Evolutionary conservation across 2,888 invertebrate species (phyloP).

Genomic region (Erannis defoliaria): DNA sequence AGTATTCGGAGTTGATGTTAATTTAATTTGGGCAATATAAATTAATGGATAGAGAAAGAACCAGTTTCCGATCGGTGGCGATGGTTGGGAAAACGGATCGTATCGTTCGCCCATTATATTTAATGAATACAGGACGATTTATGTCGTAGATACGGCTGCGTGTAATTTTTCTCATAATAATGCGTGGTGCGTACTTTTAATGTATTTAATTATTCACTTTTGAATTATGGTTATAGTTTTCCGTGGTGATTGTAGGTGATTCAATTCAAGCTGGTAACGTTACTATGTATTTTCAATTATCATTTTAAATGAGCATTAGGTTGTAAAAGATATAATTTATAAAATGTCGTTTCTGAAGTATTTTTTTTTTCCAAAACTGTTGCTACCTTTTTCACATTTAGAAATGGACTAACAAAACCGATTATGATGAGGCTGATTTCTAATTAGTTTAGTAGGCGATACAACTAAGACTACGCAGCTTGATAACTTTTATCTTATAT

Average conservation of each 20-base stretch:
- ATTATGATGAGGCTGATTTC: too few species aligned
- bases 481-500: too few species aligned
- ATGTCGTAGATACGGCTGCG: slow-evolving; percentile 67
- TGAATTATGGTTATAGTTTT: slow-evolving; percentile 70
- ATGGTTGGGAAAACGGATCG: slow-evolving; percentile 64
- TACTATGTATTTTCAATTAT: slow-evolving; percentile 18
- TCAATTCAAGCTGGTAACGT: slow-evolving; percentile 17
- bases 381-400: too few species aligned
- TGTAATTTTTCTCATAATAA: slow-evolving; percentile 73
- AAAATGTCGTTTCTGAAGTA: not conserved
- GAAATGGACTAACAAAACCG: too few species aligned
- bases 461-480: too few species aligned
- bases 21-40: slow-evolving; percentile 78
- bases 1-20: slow-evolving; percentile 71
- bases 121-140: slow-evolving; percentile 79
- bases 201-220: slow-evolving; percentile 63
- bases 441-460: too few species aligned
- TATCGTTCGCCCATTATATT: slow-evolving; percentile 75
- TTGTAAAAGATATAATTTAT: not conserved
- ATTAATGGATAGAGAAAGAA: slow-evolving; percentile 71
- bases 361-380: not conserved
- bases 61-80: slow-evolving; percentile 70
- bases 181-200: slow-evolving; percentile 55
- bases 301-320: slow-evolving; percentile 16
- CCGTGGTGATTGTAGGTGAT: slow-evolving; percentile 40